Evolutionary conservation across 2,888 invertebrate species (phyloP).

Genomic region (Drosophila monieri): DNA sequence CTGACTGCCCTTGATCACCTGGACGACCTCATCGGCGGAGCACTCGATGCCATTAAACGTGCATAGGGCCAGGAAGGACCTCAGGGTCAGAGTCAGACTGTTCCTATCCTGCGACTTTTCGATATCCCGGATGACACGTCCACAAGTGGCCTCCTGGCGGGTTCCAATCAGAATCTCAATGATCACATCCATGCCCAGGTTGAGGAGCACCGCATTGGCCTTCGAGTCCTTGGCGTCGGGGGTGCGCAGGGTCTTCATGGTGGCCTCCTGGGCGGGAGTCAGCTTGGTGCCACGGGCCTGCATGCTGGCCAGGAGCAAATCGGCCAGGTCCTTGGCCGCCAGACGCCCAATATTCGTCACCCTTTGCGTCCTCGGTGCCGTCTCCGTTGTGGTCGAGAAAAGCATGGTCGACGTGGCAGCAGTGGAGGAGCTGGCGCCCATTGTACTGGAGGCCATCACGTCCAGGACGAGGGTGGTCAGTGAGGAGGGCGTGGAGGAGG

Average conservation of each 20-base stretch:
- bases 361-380: neutral
- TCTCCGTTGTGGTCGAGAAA: neutral
- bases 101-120: slow-evolving; percentile 52
- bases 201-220: slow-evolving; percentile 40
- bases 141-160: slow-evolving; percentile 46
- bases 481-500: neutral
- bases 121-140: slow-evolving; percentile 57
- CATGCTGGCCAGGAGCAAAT: slow-evolving; percentile 66
- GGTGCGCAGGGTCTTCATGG: slow-evolving; percentile 45
- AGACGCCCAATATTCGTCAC: slow-evolving; percentile 49
- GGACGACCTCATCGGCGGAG: slow-evolving; percentile 56
- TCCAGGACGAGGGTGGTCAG: neutral
- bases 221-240: slow-evolving; percentile 34
- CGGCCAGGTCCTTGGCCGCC: slow-evolving; percentile 69
- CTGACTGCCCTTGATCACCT: slow-evolving; percentile 60
- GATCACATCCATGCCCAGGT: slow-evolving; percentile 65
- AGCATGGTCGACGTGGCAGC: neutral
- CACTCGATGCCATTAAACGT: slow-evolving; percentile 62
- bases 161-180: slow-evolving; percentile 63
- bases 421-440: neutral
- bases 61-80: slow-evolving; percentile 59
- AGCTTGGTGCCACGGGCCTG: slow-evolving; percentile 56
- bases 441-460: neutral
- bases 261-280: slow-evolving; percentile 39
- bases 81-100: slow-evolving; percentile 47